phyloP scores from a whole-genome alignment of 2,888 invertebrate species.

The Cantharis nigra region DNA sequence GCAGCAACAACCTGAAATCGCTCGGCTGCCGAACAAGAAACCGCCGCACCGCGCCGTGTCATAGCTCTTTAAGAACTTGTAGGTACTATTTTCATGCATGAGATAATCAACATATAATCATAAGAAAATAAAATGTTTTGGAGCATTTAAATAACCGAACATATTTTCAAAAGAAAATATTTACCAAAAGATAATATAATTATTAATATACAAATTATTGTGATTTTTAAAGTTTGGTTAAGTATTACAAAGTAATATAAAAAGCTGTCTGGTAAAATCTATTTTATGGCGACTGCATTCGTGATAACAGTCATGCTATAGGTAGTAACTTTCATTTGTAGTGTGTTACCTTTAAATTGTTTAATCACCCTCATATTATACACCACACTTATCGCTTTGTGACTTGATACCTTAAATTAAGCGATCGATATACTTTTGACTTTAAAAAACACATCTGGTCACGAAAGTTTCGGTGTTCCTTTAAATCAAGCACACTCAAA shows the following conservation, averaged over 20 bases:
- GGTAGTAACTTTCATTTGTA: background rate
- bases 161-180: background rate
- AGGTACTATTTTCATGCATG: no score
- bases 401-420: background rate
- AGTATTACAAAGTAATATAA: background rate
- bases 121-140: no score
- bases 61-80: no score
- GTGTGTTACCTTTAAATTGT: background rate
- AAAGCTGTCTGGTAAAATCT: background rate
- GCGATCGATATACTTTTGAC: background rate
- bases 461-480: background rate
- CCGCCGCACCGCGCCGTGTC: no score
- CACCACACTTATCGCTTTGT: background rate
- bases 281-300: background rate
- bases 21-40: no score
- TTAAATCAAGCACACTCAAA: background rate
- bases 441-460: background rate
- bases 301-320: background rate
- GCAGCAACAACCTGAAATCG: no score
- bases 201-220: background rate
- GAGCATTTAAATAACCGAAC: background rate
- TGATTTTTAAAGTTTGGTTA: background rate
- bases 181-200: background rate
- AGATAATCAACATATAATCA: no score
- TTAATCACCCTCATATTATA: background rate